Evolutionary conservation across 2,888 invertebrate species (phyloP), one percentile per base, ranked within the genome.

Genomic region (Operophtera brumata): DNA sequence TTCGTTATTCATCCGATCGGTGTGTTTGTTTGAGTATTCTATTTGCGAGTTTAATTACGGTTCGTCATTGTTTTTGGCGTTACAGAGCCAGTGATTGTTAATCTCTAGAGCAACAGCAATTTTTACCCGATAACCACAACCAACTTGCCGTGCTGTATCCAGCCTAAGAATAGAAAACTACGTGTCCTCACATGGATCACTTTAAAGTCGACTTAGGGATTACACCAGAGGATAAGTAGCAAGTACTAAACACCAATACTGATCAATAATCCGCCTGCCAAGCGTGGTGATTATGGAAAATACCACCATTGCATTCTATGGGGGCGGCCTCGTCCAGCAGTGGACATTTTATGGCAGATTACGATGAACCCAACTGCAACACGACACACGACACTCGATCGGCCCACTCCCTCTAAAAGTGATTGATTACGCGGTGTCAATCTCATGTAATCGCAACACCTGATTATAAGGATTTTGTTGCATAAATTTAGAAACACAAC

Each of bases 101-200:
- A 85, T 83, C 78, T 82, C 73, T 73, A 70, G 69, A 67, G 69
- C 76, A 83, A 84, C 80, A 78, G 75, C 82, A 84, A 84, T 86
- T 86, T 87, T 86, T 84, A 79, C 70, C 71, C 74, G 78, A 86
- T 84, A 84, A 82, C 86, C 86, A 73, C 86, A 83, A n/a, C n/a
- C n/a, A n/a, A n/a, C n/a, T n/a, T n/a, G n/a, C n/a, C n/a, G n/a
- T n/a, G n/a, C n/a, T n/a, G n/a, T n/a, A n/a, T n/a, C n/a, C n/a
- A n/a, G n/a, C n/a, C n/a, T n/a, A n/a, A n/a, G n/a, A n/a, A n/a
- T n/a, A n/a, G n/a, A n/a, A n/a, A n/a, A n/a, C n/a, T n/a, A n/a
- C n/a, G n/a, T n/a, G n/a, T n/a, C n/a, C n/a, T n/a, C n/a, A n/a
- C n/a, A n/a, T n/a, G n/a, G n/a, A n/a, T n/a, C n/a, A n/a, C n/a